Conservation (phyloP, 2,113 vertebrate species). For the Ameiurus melas region DNA sequence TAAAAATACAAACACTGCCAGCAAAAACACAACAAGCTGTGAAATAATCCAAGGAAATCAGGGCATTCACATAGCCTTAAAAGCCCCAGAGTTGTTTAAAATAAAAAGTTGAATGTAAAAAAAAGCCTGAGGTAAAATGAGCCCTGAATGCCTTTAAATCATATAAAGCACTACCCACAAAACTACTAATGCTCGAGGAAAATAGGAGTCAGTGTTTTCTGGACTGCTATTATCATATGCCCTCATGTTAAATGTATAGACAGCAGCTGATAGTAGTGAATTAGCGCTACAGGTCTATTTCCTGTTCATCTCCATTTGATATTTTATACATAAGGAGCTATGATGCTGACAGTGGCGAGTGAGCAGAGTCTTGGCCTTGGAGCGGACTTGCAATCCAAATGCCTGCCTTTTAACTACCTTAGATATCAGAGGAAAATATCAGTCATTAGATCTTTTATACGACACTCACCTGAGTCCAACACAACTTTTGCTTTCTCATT, state of each 20-base stretch:
- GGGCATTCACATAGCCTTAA: background rate
- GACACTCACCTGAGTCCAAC: constrained; percentile 20
- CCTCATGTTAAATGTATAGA: background rate
- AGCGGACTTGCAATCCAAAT: background rate
- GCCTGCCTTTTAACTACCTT: background rate
- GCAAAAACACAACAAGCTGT: background rate
- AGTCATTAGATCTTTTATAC: background rate
- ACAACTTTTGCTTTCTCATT: background rate
- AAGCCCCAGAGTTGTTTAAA: background rate
- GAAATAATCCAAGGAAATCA: background rate
- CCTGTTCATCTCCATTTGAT: background rate
- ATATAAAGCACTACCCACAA: background rate
- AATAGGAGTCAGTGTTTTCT: background rate
- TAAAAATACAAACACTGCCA: background rate
- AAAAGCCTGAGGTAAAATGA: background rate
- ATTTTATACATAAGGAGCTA: constrained; percentile 4
- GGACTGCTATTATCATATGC: background rate
- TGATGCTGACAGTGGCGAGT: constrained; percentile 15
- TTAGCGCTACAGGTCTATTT: background rate
- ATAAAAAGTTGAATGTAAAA: background rate
- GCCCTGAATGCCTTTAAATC: background rate
- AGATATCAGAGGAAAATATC: background rate
- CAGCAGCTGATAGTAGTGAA: constrained; percentile 8
- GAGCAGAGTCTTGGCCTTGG: background rate
- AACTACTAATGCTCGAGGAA: constrained; percentile 5